Evolutionary conservation across 2,797 vertebrate genomes (phyloP).

Genomic region (Pseudochirops corinnae): DNA sequence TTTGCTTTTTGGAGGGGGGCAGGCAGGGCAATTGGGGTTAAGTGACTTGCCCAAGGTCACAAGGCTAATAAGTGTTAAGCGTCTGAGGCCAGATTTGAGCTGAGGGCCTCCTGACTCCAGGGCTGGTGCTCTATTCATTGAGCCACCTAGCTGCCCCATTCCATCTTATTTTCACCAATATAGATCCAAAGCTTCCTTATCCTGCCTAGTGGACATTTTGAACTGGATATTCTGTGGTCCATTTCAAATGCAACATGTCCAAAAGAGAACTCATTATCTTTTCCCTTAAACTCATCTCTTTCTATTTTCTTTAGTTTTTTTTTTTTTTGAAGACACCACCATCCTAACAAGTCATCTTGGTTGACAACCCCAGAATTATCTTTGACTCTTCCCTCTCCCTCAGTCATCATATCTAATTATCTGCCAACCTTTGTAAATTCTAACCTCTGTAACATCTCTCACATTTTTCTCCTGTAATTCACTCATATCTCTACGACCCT

Average conservation of each 20-base stretch:
- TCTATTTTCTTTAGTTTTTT: not conserved
- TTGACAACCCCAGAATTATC: not conserved
- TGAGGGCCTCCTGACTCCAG: too few species aligned
- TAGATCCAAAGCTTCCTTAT: not conserved
- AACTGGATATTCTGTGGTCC: not conserved
- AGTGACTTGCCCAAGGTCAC: too few species aligned
- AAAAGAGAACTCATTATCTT: not conserved
- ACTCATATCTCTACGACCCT: not conserved
- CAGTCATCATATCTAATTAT: not conserved
- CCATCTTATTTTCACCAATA: not conserved
- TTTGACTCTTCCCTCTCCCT: not conserved
- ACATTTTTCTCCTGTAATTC: not conserved
- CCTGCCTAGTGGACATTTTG: not conserved
- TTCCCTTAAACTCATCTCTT: not conserved
- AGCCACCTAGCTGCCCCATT: too few species aligned
- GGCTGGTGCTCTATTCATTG: too few species aligned
- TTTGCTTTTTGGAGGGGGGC: too few species aligned
- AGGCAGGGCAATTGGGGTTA: too few species aligned
- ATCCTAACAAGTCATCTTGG: not conserved
- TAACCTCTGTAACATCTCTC: not conserved
- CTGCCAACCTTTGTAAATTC: not conserved
- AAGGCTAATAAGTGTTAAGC: too few species aligned
- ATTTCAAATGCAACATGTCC: not conserved
- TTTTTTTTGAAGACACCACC: not conserved
- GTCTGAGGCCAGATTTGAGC: too few species aligned